phyloP scores from a whole-genome alignment of 2,888 invertebrate species.

The Spicauda simplicius region DNA sequence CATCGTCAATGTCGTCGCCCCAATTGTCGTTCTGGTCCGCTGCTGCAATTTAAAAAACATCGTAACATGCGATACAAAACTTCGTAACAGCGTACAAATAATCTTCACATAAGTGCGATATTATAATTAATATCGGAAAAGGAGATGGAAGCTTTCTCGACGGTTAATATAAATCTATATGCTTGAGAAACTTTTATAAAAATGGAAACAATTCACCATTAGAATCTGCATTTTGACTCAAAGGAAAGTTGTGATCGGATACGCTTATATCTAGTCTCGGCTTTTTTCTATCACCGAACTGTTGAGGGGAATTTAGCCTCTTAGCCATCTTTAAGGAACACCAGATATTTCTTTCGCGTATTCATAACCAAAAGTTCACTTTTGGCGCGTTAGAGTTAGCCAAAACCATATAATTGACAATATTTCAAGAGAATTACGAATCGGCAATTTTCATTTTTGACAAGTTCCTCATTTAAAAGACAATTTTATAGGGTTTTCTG shows the following conservation, averaged over 20 bases:
- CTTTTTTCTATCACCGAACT: slow-evolving; percentile 69
- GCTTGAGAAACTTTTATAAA: not conserved
- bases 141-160: no score
- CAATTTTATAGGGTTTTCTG: no score
- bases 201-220: slow-evolving; percentile 56
- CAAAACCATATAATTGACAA: slow-evolving; percentile 2
- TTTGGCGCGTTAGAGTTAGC: slow-evolving; percentile 33
- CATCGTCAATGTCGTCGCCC: slow-evolving; percentile 80
- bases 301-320: slow-evolving; percentile 63
- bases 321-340: slow-evolving; percentile 66
- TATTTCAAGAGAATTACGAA: not conserved
- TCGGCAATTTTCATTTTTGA: not conserved
- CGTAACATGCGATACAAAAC: not conserved
- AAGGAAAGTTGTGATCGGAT: slow-evolving; percentile 75
- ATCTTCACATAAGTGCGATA: not conserved
- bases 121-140: no score
- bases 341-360: slow-evolving; percentile 6
- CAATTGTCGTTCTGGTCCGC: slow-evolving; percentile 57
- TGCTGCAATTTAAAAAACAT: slow-evolving; percentile 3
- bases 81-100: not conserved
- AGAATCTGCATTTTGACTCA: slow-evolving; percentile 67
- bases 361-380: slow-evolving; percentile 35
- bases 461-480: not conserved
- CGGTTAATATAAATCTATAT: no score
- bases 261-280: slow-evolving; percentile 71